Evolutionary conservation across 2,797 vertebrate genomes (phyloP).

Genomic region (Serranus cabrilla): DNA sequence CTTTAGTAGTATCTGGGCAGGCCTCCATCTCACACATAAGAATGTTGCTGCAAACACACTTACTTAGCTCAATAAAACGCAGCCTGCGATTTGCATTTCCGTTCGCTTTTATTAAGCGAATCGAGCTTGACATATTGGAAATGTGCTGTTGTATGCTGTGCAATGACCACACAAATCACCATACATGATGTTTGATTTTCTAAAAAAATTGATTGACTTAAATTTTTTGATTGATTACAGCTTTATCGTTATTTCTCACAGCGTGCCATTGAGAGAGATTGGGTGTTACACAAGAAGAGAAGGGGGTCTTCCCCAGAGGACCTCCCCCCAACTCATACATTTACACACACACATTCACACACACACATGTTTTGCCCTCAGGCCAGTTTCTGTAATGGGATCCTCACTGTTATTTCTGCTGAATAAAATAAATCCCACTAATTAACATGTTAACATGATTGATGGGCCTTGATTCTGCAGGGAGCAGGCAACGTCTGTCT

Average conservation of each 20-base stretch:
- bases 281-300: conserved; percentile 70
- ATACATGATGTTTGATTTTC: conserved; percentile 54
- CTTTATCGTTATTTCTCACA: conserved; percentile 71
- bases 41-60: conserved; percentile 30
- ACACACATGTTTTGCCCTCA: conserved; percentile 86
- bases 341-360: conserved; percentile 81
- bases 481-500: conserved; percentile 83
- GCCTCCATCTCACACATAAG: conserved; percentile 42
- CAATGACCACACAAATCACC: conserved; percentile 59
- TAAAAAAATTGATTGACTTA: conserved; percentile 55
- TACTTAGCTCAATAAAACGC: conserved; percentile 34
- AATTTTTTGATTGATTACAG: conserved; percentile 73
- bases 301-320: conserved; percentile 75
- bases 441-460: conserved; percentile 99
- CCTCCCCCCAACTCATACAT: conserved; percentile 54
- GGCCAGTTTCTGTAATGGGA: conserved; percentile 93
- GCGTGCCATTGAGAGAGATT: conserved; percentile 63
- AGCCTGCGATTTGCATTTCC: conserved; percentile 54
- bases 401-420: conserved; percentile 91
- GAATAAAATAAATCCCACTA: conserved; percentile 96
- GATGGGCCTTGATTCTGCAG: conserved; percentile 91
- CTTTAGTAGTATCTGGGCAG: conserved; percentile 51
- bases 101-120: conserved; percentile 33
- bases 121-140: conserved; percentile 43
- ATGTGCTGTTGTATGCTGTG: conserved; percentile 26